Percentiles rank a stretch among this genome's conserved stretches.
Evolutionary conservation across 2,888 invertebrate species (phyloP).

Genomic region (Stegana nigrithorax): DNA sequence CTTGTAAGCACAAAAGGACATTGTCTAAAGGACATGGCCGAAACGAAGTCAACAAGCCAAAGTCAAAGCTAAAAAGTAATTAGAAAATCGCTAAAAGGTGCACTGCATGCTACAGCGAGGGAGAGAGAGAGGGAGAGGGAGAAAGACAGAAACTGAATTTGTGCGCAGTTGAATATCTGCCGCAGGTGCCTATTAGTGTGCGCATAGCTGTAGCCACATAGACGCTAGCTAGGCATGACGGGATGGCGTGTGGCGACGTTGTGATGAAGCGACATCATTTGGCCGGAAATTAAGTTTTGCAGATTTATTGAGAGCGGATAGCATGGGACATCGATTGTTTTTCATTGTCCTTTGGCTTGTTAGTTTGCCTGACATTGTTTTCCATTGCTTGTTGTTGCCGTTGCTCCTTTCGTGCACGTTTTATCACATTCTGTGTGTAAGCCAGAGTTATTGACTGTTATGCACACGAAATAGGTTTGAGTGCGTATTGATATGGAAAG

Average conservation of each 20-base stretch:
- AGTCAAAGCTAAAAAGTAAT: slow-evolving; percentile 50
- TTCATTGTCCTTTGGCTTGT: slow-evolving; percentile 19
- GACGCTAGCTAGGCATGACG: too few species aligned
- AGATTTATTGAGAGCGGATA: slow-evolving; percentile 67
- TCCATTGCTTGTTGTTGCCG: background rate
- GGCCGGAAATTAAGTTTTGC: slow-evolving; percentile 66
- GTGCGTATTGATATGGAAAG: too few species aligned
- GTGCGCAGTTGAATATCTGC: slow-evolving; percentile 5
- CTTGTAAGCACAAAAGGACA: too few species aligned
- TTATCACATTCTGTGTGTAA: slow-evolving; percentile 14
- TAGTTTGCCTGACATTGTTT: background rate
- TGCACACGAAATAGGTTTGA: too few species aligned
- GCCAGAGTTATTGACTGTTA: slow-evolving; percentile 32
- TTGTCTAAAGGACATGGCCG: too few species aligned
- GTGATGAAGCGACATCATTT: slow-evolving; percentile 46
- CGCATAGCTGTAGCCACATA: slow-evolving; percentile 23
- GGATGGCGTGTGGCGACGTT: too few species aligned
- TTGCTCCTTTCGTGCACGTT: slow-evolving; percentile 9
- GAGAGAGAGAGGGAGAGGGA: slow-evolving; percentile 14
- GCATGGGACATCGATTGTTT: slow-evolving; percentile 50
- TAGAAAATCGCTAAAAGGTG: slow-evolving; percentile 56
- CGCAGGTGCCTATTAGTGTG: background rate
- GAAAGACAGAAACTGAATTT: slow-evolving; percentile 22
- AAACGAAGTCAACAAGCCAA: too few species aligned
- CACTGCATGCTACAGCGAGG: too few species aligned